A percentile compares a stretch with the other conserved stretches of the same genome.
Evolutionary conservation across 2,888 invertebrate genomes (phyloP).

Genomic region (Clusia tigrina): DNA sequence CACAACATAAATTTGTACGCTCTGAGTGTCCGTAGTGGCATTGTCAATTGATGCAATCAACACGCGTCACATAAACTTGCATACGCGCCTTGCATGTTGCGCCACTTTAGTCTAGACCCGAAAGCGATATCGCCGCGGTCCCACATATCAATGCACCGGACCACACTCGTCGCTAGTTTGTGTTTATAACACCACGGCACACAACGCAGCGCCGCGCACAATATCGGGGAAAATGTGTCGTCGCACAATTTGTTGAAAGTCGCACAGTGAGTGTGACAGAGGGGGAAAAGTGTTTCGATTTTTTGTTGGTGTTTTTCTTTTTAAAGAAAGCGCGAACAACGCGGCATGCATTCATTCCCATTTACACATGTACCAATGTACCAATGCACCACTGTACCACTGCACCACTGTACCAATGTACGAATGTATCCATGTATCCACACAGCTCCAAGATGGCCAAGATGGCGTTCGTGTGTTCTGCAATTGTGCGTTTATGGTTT

Average conservation of each 20-base stretch:
- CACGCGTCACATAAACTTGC: not conserved
- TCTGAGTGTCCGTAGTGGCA: not conserved
- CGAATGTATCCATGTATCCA: too few relatives aligned
- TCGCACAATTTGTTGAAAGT: slow-evolving; percentile 6
- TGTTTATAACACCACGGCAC: not conserved
- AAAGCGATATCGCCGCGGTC: not conserved
- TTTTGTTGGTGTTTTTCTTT: too few relatives aligned
- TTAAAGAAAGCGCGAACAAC: too few relatives aligned
- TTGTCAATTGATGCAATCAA: slow-evolving; percentile 6
- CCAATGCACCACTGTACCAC: too few relatives aligned
- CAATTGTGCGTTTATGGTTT: too few relatives aligned
- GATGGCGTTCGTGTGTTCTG: too few relatives aligned
- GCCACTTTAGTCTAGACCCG: slow-evolving; percentile 6
- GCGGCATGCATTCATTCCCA: too few relatives aligned
- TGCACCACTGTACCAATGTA: too few relatives aligned
- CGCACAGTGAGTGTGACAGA: not conserved
- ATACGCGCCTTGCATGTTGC: not conserved
- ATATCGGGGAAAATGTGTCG: not conserved
- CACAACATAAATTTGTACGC: not conserved
- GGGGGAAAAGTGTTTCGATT: not conserved
- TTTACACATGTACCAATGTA: too few relatives aligned
- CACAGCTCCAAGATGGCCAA: too few relatives aligned
- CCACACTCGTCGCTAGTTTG: slow-evolving; percentile 2
- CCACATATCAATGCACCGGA: not conserved
- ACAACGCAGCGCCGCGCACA: too few relatives aligned